These are phyloP conservation scores for Nycticebus coucang DNA, from an alignment of 2,113 vertebrate species.

Conservation along the genomic window DNA sequence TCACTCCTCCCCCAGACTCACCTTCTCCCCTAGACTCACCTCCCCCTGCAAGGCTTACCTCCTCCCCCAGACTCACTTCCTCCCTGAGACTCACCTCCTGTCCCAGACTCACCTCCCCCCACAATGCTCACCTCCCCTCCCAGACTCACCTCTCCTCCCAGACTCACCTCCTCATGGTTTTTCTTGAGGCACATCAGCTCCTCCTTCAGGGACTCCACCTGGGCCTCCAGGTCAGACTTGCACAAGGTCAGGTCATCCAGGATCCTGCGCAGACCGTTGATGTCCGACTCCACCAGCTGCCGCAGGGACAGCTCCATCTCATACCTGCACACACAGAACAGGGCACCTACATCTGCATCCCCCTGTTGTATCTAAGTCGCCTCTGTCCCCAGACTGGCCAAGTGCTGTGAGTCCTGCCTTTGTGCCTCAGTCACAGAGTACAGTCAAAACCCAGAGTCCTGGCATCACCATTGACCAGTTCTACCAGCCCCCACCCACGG, in stretches of 20 bases:
- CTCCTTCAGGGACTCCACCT: slow-evolving; percentile 93
- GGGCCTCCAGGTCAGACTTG: slow-evolving; percentile 88
- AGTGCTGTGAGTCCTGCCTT: background rate
- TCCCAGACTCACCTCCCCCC: background rate
- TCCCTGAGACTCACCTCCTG: background rate
- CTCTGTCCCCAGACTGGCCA: background rate
- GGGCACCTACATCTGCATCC: background rate
- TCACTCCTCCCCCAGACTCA: background rate
- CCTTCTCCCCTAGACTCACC: background rate
- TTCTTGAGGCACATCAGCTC: slow-evolving; percentile 93
- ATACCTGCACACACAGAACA: slow-evolving; percentile 80
- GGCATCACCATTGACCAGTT: background rate
- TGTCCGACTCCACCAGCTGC: slow-evolving; percentile 90
- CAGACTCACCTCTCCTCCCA: background rate
- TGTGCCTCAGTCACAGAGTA: background rate
- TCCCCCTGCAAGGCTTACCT: background rate
- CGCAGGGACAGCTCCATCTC: slow-evolving; percentile 88
- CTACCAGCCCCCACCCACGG: background rate
- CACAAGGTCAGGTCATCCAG: slow-evolving; percentile 91
- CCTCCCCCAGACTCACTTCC: background rate
- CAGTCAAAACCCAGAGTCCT: background rate
- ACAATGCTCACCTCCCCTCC: background rate
- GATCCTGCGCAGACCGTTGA: slow-evolving; percentile 86
- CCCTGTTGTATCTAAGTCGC: background rate
- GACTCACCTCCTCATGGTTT: slow-evolving; percentile 90